A percentile compares a stretch with the other conserved stretches of the same genome.
Conservation (phyloP, 1,140 invertebrate genomes). For the Zaprionus lachaisei region DNA sequence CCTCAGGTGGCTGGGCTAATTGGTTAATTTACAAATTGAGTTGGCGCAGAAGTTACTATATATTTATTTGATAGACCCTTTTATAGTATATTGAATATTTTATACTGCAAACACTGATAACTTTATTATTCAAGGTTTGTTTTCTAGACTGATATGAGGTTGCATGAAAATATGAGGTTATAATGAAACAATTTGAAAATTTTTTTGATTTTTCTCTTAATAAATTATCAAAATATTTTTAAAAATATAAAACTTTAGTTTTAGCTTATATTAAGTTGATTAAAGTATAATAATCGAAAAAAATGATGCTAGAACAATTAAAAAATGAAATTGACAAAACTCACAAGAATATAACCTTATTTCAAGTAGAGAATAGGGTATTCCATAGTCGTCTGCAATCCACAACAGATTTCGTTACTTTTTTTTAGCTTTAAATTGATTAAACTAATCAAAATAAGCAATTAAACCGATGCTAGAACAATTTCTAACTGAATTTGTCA, state of each 20-base stretch:
- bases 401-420: conserved; percentile 4
- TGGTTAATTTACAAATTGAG: conserved; percentile 7
- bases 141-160: background rate
- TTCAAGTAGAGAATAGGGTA: background rate
- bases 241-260: background rate
- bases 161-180: too few species aligned
- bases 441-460: background rate
- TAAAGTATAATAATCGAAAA: too few species aligned
- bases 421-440: background rate
- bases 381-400: background rate
- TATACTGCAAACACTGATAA: background rate
- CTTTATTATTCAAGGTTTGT: background rate
- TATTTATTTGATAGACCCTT: background rate
- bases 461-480: background rate
- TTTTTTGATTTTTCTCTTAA: background rate
- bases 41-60: background rate
- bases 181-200: too few species aligned
- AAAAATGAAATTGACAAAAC: too few species aligned
- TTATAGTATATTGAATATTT: background rate
- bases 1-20: background rate
- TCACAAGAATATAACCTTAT: too few species aligned
- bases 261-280: too few species aligned
- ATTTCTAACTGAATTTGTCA: background rate
- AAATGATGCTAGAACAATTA: too few species aligned
- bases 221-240: background rate